phyloP scores from a whole-genome alignment of 2,113 vertebrate species.

The Psittacara wagleri region DNA sequence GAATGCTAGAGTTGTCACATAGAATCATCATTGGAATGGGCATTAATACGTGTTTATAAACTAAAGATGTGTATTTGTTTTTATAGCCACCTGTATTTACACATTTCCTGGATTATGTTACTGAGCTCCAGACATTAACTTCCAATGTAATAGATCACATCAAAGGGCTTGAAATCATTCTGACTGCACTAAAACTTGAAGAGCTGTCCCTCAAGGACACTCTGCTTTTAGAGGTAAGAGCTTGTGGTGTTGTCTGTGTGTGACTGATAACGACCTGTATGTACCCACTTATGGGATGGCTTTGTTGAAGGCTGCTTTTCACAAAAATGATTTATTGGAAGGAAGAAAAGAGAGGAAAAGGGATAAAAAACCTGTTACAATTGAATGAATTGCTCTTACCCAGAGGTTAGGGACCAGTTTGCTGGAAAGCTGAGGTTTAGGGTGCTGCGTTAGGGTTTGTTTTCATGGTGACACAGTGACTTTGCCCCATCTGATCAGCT shows the following conservation, averaged over 20 bases:
- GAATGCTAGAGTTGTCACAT: background rate
- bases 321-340: background rate
- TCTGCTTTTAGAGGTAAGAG: slow-evolving; percentile 79
- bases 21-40: background rate
- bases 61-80: background rate
- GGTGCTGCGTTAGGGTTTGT: background rate
- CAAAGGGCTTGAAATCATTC: slow-evolving; percentile 84
- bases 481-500: background rate
- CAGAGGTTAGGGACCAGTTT: background rate
- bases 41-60: background rate
- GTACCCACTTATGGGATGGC: fast-evolving
- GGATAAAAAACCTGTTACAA: background rate
- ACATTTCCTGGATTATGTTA: slow-evolving; percentile 88
- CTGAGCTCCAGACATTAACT: slow-evolving; percentile 85
- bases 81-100: slow-evolving; percentile 86
- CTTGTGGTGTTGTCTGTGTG: background rate
- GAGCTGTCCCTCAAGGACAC: slow-evolving; percentile 84
- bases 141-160: slow-evolving; percentile 86
- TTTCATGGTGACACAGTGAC: background rate
- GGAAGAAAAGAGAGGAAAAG: background rate
- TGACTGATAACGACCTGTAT: background rate
- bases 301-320: background rate
- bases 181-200: slow-evolving; percentile 89
- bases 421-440: background rate
- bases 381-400: background rate